These are phyloP conservation scores for Potamilus streckersoni DNA, from an alignment of 1,140 invertebrate species.

Conservation along the genomic window DNA sequence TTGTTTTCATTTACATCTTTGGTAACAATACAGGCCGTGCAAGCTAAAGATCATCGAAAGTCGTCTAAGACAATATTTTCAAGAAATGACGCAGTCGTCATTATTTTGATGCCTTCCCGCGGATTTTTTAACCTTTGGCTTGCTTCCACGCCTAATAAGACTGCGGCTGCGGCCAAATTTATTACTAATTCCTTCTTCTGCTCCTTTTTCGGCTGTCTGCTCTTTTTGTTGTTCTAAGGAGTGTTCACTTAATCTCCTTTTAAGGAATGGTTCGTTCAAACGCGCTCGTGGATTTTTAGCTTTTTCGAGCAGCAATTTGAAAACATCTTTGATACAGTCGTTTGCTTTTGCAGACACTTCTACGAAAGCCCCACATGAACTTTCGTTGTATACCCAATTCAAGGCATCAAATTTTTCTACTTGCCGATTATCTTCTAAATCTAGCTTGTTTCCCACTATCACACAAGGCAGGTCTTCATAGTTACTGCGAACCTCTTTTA, in stretches of 20 bases:
- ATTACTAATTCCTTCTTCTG: constrained; percentile 38
- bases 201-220: constrained; percentile 29
- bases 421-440: constrained; percentile 70
- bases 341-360: constrained; percentile 62
- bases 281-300: constrained; percentile 41
- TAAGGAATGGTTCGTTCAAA: constrained; percentile 35
- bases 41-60: no score
- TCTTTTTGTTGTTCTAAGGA: constrained; percentile 50
- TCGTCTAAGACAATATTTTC: no score
- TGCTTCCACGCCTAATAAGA: constrained; percentile 56
- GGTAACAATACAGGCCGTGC: no score
- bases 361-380: constrained; percentile 52
- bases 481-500: constrained; percentile 82
- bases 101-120: constrained; percentile 33
- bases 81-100: constrained; percentile 53
- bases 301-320: constrained; percentile 56
- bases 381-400: constrained; percentile 59
- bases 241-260: constrained; percentile 52
- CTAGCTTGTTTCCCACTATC: constrained; percentile 86
- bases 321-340: constrained; percentile 53
- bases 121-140: constrained; percentile 51
- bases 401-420: constrained; percentile 60
- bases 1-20: no score
- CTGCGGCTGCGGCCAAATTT: constrained; percentile 56
- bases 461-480: constrained; percentile 87